phyloP scores from a whole-genome alignment of 2,888 invertebrate genomes.

The Shargacucullia verbasci region DNA sequence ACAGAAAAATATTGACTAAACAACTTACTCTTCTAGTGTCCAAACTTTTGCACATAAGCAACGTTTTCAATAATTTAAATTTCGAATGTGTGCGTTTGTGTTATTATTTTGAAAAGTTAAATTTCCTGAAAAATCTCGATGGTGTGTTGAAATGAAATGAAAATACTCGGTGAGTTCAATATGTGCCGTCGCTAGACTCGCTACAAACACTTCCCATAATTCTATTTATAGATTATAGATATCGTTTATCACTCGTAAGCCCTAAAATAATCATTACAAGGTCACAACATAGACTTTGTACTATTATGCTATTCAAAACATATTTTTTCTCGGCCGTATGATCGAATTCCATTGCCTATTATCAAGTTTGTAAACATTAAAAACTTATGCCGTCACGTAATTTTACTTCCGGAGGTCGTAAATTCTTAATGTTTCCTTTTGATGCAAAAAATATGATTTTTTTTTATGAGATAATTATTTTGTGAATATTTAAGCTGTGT shows the following conservation, averaged over 20 bases:
- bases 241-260: conserved; percentile 36
- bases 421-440: not conserved
- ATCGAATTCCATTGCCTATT: conserved; percentile 9
- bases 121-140: conserved; percentile 33
- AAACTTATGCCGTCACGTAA: conserved; percentile 22
- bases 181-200: conserved; percentile 12
- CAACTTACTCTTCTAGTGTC: conserved; percentile 18
- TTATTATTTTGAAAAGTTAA: conserved; percentile 19
- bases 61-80: not conserved
- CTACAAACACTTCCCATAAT: conserved; percentile 25
- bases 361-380: conserved; percentile 37
- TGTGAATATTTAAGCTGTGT: not conserved
- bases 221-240: conserved; percentile 48
- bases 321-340: conserved; percentile 1
- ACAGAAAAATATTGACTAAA: conserved; percentile 55
- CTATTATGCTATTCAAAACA: conserved; percentile 32
- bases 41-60: conserved; percentile 3
- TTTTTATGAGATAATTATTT: not conserved
- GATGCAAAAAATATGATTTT: not conserved
- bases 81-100: conserved; percentile 12
- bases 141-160: conserved; percentile 24
- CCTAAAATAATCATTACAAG: conserved; percentile 51
- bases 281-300: conserved; percentile 56
- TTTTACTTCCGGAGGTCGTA: not conserved
- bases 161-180: conserved; percentile 40